Evolutionary conservation across 1,140 invertebrate genomes (phyloP), one percentile per base, ranked within the genome.

Genomic region (Magallana gigas): DNA sequence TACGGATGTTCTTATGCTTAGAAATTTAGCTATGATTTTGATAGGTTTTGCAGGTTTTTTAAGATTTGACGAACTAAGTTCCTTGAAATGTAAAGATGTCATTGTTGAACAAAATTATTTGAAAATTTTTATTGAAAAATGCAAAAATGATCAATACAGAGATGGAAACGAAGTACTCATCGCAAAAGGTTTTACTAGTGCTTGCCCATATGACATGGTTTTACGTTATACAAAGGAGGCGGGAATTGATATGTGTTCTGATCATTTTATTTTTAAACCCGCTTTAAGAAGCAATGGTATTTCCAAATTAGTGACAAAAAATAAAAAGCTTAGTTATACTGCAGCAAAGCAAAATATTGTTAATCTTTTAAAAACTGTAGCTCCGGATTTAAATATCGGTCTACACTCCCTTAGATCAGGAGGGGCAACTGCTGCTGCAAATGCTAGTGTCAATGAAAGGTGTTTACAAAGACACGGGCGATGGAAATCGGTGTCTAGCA

Each of bases 81-180:
- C 88, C 76, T 58, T 88, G 0, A 16, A 57, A 60, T 90, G 89
- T 85, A 62, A 18, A 68, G 84, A 91, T 85, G 57, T 91, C 29
- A 57, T 58, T 11, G 80, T 91, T 76, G n/a, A 62, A 60, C 81
- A 90, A 1, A 18, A 83, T 29, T 76, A 88, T 90, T 64, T 90
- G 14, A 29, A 23, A 18, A 81, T 90, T 48, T 48, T 29, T 16
- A 88, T 90, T 29, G 8, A 23, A 11, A 89, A 89, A 84, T 89
- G 89, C 59, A 90, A 91, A 84, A 90, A 89, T 18, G 87, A 91
- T 83, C 89, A 89, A 68, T 91, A 90, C 57, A 84, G 89, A 29
- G 64, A 85, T 18, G 85, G 90, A 60, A 84, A 86, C 18, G 85
- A 89, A 48, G 81, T 90, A 84, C 76, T 88, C 4, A 85, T 91